These are phyloP conservation scores for Pedetes capensis DNA, from an alignment of 2,113 vertebrate species.

Conservation along the genomic window DNA sequence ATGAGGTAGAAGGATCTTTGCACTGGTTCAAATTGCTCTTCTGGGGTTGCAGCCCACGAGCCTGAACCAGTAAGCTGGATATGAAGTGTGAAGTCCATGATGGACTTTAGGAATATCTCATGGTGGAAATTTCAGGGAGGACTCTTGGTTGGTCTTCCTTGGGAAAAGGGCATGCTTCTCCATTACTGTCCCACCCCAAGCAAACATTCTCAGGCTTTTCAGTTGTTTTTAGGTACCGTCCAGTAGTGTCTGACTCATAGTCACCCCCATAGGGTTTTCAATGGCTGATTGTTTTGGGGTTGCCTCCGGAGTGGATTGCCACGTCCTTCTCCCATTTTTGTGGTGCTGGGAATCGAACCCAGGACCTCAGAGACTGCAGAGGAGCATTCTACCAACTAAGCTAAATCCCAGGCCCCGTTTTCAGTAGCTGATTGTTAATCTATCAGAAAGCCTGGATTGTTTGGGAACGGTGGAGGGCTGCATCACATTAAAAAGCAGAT, in stretches of 20 bases:
- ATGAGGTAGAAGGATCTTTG: background rate
- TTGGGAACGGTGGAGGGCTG: background rate
- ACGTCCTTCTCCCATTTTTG: too few relatives aligned
- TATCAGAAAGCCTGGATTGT: background rate
- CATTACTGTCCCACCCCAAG: accelerated
- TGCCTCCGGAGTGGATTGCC: too few relatives aligned
- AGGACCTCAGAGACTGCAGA: too few relatives aligned
- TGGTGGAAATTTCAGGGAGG: background rate
- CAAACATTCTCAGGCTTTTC: background rate
- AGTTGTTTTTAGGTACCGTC: background rate
- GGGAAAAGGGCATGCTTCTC: background rate
- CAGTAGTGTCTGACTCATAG: too few relatives aligned
- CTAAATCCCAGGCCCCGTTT: too few relatives aligned
- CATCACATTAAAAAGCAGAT: background rate
- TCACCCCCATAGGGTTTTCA: too few relatives aligned
- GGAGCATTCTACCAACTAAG: too few relatives aligned
- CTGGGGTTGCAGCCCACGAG: background rate
- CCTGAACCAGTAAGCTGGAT: too few relatives aligned
- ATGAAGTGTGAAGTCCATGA: background rate
- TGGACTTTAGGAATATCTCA: background rate
- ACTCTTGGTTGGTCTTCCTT: background rate
- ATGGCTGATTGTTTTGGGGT: too few relatives aligned
- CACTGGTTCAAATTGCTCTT: background rate
- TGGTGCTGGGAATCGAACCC: too few relatives aligned
- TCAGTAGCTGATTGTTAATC: background rate